phyloP scores from a whole-genome alignment of 2,797 vertebrate species.

The Tragelaphus eurycerus region DNA sequence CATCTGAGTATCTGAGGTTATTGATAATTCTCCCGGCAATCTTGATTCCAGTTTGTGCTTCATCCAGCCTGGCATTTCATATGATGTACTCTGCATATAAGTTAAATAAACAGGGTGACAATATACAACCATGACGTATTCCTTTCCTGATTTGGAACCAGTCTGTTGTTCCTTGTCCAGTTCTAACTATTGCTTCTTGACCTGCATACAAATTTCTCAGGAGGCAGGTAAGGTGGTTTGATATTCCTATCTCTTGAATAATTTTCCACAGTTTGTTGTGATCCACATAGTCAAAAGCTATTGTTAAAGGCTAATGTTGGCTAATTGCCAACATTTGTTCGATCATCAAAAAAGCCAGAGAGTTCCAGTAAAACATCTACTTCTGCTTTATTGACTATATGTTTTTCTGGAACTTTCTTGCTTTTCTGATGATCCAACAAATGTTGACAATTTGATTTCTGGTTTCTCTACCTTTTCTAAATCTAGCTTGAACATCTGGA shows the following conservation, averaged over 20 bases:
- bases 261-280: neutral
- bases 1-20: too few relatives aligned
- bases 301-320: neutral
- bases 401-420: neutral
- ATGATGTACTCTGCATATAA: too few relatives aligned
- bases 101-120: too few relatives aligned
- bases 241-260: neutral
- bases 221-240: too few relatives aligned
- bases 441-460: neutral
- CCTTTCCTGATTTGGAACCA: too few relatives aligned
- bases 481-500: neutral
- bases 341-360: neutral
- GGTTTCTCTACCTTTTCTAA: neutral
- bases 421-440: neutral
- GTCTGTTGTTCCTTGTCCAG: too few relatives aligned
- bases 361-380: neutral
- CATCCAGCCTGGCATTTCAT: too few relatives aligned
- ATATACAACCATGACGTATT: too few relatives aligned
- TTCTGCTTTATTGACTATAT: neutral
- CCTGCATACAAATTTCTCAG: too few relatives aligned
- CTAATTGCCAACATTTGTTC: neutral
- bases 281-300: neutral
- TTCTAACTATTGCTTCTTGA: too few relatives aligned
- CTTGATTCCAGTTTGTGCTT: too few relatives aligned
- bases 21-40: too few relatives aligned